A percentile compares a stretch with the other conserved stretches of the same genome.
phyloP scores from a whole-genome alignment of 2,113 vertebrate genomes.

The Pseudonaja textilis region DNA sequence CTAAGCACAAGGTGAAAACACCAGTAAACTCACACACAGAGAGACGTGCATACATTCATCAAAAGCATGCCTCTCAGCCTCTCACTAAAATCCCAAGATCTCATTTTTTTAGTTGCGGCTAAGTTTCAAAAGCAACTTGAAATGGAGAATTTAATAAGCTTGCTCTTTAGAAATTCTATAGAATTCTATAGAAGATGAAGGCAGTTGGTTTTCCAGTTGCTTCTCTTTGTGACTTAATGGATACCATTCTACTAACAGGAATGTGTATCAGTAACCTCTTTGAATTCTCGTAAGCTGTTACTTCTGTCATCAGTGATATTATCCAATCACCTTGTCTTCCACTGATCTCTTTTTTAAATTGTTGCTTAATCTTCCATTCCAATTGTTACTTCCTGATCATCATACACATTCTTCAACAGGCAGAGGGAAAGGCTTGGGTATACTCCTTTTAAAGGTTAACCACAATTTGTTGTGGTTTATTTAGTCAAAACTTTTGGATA shows the following conservation, averaged over 20 bases:
- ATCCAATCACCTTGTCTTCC: neutral
- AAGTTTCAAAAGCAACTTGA: neutral
- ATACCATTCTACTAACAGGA: neutral
- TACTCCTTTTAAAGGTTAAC: neutral
- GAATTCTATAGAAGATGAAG: neutral
- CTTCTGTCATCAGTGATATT: neutral
- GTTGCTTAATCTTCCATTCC: neutral
- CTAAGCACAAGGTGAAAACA: neutral
- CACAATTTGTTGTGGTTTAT: neutral
- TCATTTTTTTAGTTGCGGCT: neutral
- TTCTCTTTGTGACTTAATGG: neutral
- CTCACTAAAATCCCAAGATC: neutral
- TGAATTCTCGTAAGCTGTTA: neutral
- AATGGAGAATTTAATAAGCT: neutral
- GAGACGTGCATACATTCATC: neutral
- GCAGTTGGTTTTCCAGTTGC: neutral
- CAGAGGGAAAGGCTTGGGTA: neutral
- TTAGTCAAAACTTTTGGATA: neutral
- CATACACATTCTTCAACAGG: neutral
- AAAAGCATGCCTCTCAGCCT: neutral
- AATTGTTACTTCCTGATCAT: neutral
- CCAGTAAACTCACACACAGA: neutral
- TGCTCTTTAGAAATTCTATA: neutral
- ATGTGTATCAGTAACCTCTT: neutral
- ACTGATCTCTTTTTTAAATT: neutral